Conservation (phyloP, 2,797 vertebrate species). For the Ctenosaura bakeri region DNA sequence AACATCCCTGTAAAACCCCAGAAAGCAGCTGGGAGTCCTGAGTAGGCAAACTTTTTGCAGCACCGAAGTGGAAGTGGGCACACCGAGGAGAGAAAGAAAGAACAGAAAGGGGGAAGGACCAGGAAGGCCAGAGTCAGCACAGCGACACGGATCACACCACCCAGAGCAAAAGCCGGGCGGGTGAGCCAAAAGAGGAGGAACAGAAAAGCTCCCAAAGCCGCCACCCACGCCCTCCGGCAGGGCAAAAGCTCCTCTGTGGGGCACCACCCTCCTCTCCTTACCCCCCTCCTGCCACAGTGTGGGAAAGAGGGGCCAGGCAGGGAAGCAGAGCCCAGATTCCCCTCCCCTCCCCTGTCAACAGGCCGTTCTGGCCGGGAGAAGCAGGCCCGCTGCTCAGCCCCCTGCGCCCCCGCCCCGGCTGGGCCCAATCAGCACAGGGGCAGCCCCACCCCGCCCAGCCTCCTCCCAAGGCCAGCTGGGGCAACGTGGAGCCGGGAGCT, state of each 20-base stretch:
- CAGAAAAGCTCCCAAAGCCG: neutral
- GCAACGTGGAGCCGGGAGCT: no score
- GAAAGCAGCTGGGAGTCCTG: no score
- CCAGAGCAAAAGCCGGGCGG: no score
- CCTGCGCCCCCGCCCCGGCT: neutral
- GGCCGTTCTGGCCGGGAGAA: conserved; percentile 4
- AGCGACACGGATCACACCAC: no score
- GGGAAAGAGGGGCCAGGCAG: neutral
- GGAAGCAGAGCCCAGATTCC: neutral
- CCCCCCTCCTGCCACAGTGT: neutral
- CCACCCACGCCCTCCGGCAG: neutral
- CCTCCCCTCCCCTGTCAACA: neutral
- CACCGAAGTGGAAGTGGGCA: no score
- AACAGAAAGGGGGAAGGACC: neutral
- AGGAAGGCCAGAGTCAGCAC: no score
- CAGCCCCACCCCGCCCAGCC: neutral
- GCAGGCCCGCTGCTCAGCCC: neutral
- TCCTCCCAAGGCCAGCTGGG: neutral
- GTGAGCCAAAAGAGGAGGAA: no score
- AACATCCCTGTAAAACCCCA: no score
- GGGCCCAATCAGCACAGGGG: neutral
- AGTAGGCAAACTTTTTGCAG: no score
- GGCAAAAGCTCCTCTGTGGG: neutral
- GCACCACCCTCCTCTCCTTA: no score
- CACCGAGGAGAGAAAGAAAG: neutral